phyloP scores from a whole-genome alignment of 2,113 vertebrate species.

The Sebastes fasciatus region DNA sequence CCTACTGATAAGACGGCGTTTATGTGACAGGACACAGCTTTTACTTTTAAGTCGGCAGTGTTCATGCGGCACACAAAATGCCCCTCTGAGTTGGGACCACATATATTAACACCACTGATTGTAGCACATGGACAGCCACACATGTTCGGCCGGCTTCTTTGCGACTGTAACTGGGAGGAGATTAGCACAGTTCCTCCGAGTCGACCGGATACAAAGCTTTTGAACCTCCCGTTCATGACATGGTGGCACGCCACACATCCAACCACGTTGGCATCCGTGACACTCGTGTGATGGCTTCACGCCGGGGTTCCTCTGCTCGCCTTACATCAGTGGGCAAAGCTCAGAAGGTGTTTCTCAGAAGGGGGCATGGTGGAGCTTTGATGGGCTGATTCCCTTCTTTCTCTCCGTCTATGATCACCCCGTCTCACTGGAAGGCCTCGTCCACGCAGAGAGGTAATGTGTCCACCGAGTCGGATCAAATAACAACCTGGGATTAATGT shows the following conservation, averaged over 20 bases:
- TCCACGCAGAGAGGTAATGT: background rate
- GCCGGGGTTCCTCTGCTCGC: conserved; percentile 6
- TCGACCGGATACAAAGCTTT: conserved; percentile 25
- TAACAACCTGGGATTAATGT: background rate
- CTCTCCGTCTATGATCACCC: background rate
- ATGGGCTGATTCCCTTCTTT: conserved; percentile 2
- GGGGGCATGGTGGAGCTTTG: conserved; percentile 7
- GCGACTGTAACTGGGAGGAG: background rate
- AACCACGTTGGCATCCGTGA: conserved; percentile 3
- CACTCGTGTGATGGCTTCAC: conserved; percentile 42
- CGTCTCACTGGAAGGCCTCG: background rate
- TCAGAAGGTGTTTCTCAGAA: conserved; percentile 29
- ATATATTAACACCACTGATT: conserved; percentile 23
- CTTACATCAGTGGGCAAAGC: conserved; percentile 20
- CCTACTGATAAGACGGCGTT: conserved; percentile 36
- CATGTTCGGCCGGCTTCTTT: background rate
- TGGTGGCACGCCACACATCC: background rate
- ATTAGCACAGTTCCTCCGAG: background rate
- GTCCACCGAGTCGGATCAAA: conserved; percentile 26
- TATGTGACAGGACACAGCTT: background rate
- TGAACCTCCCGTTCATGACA: conserved; percentile 28
- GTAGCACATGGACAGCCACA: conserved; percentile 5
- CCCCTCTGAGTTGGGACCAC: conserved; percentile 11
- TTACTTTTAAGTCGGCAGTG: conserved; percentile 9
- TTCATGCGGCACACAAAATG: conserved; percentile 34